These are phyloP conservation scores for Kryptolebias ocellatus DNA, from an alignment of 2,797 vertebrate genomes.

Conservation along the genomic window DNA sequence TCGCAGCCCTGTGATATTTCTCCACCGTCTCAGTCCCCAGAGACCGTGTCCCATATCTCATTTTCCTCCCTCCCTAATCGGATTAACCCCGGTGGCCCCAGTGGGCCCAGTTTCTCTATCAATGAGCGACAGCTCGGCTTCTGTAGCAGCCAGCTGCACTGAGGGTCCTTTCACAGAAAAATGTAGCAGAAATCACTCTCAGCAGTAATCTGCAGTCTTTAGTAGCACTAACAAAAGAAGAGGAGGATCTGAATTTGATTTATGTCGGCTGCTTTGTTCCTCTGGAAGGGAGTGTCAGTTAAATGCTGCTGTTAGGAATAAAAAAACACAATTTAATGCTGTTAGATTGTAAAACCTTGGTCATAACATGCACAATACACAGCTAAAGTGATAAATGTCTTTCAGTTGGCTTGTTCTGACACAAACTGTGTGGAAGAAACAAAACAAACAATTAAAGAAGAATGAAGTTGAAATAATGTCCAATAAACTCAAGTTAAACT, in stretches of 20 bases:
- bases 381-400: background rate
- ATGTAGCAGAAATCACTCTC: constrained; percentile 18
- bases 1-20: constrained; percentile 43
- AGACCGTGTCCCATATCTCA: constrained; percentile 51
- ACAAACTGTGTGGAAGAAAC: no score
- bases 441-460: no score
- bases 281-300: constrained; percentile 24
- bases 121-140: constrained; percentile 48
- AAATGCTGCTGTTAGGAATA: constrained; percentile 8
- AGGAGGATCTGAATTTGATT: constrained; percentile 50
- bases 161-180: constrained; percentile 41
- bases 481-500: no score
- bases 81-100: constrained; percentile 51
- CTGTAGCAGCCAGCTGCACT: constrained; percentile 43
- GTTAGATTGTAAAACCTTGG: constrained; percentile 30
- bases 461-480: no score
- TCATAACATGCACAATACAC: constrained; percentile 8
- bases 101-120: constrained; percentile 38
- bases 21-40: constrained; percentile 14
- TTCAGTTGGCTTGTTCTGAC: no score
- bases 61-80: constrained; percentile 60
- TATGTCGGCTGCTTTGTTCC: constrained; percentile 39
- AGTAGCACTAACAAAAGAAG: constrained; percentile 36
- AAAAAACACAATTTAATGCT: constrained; percentile 9
- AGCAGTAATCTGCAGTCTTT: constrained; percentile 35